Evolutionary conservation across 2,797 vertebrate genomes (phyloP).

Genomic region (Cyclopterus lumpus): DNA sequence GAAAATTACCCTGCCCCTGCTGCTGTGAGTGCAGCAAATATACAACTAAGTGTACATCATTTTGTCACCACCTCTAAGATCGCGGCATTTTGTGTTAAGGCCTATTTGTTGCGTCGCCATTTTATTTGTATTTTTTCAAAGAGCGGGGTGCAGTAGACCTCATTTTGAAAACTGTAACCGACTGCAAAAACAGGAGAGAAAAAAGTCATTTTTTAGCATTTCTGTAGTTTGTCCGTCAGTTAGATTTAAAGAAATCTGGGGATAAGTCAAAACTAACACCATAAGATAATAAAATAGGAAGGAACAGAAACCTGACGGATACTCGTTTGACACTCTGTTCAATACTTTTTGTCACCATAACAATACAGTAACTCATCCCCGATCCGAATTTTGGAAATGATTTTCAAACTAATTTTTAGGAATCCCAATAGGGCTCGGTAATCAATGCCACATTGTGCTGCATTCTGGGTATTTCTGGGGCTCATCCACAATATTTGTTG

Average conservation of each 20-base stretch:
- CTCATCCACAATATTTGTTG: slow-evolving; percentile 58
- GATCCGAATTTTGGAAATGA: slow-evolving; percentile 31
- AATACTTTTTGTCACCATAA: slow-evolving; percentile 9
- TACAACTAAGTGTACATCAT: slow-evolving; percentile 47
- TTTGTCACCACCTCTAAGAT: slow-evolving; percentile 17
- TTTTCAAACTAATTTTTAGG: slow-evolving; percentile 30
- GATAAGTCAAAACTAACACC: background rate
- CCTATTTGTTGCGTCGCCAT: background rate
- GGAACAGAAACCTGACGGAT: background rate
- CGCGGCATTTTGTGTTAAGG: background rate
- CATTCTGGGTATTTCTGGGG: slow-evolving; percentile 56
- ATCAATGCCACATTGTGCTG: slow-evolving; percentile 45
- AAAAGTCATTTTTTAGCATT: background rate
- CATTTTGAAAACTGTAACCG: slow-evolving; percentile 10
- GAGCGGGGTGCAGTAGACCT: background rate
- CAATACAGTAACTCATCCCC: slow-evolving; percentile 8
- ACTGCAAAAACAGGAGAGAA: background rate
- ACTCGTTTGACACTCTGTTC: background rate
- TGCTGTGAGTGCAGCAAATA: slow-evolving; percentile 38
- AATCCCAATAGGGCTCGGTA: slow-evolving; percentile 21
- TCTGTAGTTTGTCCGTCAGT: too few relatives aligned
- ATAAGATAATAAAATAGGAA: background rate
- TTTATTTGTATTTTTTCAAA: background rate
- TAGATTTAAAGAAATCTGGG: background rate
- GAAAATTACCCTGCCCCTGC: slow-evolving; percentile 44